phyloP scores from a whole-genome alignment of 1,140 invertebrate species.

The Sycobia sp. region DNA sequence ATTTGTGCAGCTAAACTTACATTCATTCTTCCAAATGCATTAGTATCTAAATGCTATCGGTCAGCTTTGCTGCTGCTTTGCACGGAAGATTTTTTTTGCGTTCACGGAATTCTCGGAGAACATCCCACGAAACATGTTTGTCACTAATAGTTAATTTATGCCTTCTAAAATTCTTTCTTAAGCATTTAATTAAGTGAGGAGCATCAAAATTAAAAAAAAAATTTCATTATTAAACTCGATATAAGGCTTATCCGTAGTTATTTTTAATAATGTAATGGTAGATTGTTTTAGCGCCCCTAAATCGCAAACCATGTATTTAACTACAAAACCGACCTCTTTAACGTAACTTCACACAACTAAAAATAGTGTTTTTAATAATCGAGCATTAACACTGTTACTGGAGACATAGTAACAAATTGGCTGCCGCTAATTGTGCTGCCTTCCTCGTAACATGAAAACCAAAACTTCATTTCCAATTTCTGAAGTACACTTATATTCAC shows the following conservation, averaged over 20 bases:
- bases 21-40: slow-evolving; percentile 25
- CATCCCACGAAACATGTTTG: not conserved
- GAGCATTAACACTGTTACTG: not conserved
- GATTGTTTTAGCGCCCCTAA: not conserved
- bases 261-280: not conserved
- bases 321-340: not conserved
- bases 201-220: slow-evolving; percentile 27
- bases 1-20: no score
- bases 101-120: not conserved
- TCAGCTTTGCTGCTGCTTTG: slow-evolving; percentile 28
- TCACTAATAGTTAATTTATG: no score
- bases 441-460: no score
- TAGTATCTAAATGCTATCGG: slow-evolving; percentile 28
- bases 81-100: not conserved
- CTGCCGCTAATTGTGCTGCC: not conserved
- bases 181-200: slow-evolving; percentile 33
- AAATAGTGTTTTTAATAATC: not conserved
- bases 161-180: no score
- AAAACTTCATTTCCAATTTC: not conserved
- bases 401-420: not conserved
- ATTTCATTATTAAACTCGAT: not conserved
- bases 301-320: not conserved
- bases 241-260: not conserved
- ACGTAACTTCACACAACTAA: not conserved
- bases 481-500: not conserved